Evolutionary conservation across 2,888 invertebrate genomes (phyloP), one percentile per base, ranked within the genome.

Genomic region (Corythucha ciliata): DNA sequence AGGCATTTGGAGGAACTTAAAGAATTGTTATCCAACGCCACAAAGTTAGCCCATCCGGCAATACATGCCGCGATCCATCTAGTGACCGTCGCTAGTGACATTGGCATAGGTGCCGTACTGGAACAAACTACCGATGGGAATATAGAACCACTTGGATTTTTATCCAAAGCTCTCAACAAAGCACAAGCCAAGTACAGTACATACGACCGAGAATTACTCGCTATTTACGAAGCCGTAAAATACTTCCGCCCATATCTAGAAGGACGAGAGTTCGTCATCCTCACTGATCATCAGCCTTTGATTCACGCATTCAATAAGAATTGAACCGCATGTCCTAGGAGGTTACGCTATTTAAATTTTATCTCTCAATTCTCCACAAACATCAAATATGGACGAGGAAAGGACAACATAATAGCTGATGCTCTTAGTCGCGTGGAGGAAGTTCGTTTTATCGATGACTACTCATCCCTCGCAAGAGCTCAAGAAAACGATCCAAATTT

Each of bases 1-100:
- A 58, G n/a, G 62, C 61, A 3, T 63, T 66, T 39, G 29, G 61
- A 7, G 25, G 47, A 4, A 61, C 62, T 41, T n/a, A 66, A 66
- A 51, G 32, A 50, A n/a, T 55, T 52, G 6, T 58, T 66, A 1
- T 48, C 55, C 8, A 18, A 62, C 4, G 62, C 65, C 1, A 59
- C 67, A 1, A 36, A 66, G 0, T 49, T 67, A 1, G 61, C 62
- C 1, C 65, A 51, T 21, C 53, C 49, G 7, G 2, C n/a, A 22
- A 26, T 4, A n/a, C 20, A 50, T 12, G 49, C 49, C 2, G 16
- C 32, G 3, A 32, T 53, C 3, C 10, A 33, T n/a, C 24, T 54
- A 6, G 20, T 32, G 26, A 39, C 39, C 14, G 52, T 48, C 27
- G 52, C 54, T 6, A 47, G 47, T 1, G 33, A 34, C 21, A 33